phyloP scores from a whole-genome alignment of 2,888 invertebrate species.

The Schizaphis graminum region DNA sequence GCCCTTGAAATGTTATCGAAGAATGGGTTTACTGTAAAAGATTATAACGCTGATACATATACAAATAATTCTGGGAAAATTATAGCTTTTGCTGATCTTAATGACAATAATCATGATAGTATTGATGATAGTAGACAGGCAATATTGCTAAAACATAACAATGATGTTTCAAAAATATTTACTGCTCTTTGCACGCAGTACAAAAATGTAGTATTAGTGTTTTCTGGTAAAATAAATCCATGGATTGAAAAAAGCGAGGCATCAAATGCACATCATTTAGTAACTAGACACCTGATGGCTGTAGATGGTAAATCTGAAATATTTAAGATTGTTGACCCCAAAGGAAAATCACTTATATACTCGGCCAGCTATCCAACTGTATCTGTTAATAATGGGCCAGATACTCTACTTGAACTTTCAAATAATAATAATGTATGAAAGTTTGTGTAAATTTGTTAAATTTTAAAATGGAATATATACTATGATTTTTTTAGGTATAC shows the following conservation, averaged over 20 bases:
- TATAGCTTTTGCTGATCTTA: conserved; percentile 61
- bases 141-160: conserved; percentile 72
- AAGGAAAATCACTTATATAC: conserved; percentile 59
- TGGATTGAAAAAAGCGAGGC: conserved; percentile 70
- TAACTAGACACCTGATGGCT: conserved; percentile 58
- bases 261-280: conserved; percentile 68
- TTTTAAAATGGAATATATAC: neutral
- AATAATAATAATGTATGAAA: neutral
- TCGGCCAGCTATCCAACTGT: conserved; percentile 58
- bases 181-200: conserved; percentile 72
- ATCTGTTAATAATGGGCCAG: conserved; percentile 10
- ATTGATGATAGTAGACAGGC: conserved; percentile 29
- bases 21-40: conserved; percentile 67
- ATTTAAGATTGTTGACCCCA: conserved; percentile 55
- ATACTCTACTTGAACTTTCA: conserved; percentile 11
- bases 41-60: conserved; percentile 63
- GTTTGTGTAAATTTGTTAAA: neutral
- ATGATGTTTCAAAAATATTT: conserved; percentile 77
- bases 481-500: conserved; percentile 10
- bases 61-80: conserved; percentile 1
- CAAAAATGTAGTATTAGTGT: conserved; percentile 74
- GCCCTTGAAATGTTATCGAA: conserved; percentile 68
- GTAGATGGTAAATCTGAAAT: neutral
- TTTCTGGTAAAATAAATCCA: conserved; percentile 76
- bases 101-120: conserved; percentile 66